A percentile compares a stretch with the other conserved stretches of the same genome.
phyloP scores from a whole-genome alignment of 2,113 vertebrate species.

The Gambusia affinis region DNA sequence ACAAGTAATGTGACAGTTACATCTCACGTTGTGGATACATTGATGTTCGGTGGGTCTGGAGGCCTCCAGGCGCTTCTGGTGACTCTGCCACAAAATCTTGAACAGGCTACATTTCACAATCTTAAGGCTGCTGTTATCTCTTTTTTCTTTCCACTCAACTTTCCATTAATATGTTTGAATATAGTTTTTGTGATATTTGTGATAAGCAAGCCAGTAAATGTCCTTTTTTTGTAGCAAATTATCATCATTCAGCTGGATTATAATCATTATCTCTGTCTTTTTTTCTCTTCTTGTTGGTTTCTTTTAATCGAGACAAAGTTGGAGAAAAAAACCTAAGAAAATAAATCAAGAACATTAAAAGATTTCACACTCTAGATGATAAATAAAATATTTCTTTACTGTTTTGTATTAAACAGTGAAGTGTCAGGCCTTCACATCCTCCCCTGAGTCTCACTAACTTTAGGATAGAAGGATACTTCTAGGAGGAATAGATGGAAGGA shows the following conservation, averaged over 20 bases:
- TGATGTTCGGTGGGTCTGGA: background rate
- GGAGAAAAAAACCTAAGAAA: background rate
- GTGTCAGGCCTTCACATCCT: constrained; percentile 45
- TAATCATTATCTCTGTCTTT: no score
- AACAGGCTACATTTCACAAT: background rate
- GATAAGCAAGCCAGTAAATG: no score
- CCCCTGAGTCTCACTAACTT: constrained; percentile 63
- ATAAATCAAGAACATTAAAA: background rate
- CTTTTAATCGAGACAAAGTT: background rate
- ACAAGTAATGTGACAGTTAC: background rate
- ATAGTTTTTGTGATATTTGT: no score
- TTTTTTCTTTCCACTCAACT: background rate
- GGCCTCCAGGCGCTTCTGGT: no score
- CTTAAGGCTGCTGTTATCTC: no score
- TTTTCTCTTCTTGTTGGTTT: background rate
- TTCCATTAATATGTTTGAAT: background rate
- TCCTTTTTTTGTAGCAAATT: no score
- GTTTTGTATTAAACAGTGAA: constrained; percentile 9
- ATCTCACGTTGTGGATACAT: background rate
- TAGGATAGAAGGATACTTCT: constrained; percentile 53
- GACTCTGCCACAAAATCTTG: background rate
- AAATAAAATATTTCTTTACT: background rate
- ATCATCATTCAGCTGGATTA: no score
- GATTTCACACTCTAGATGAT: background rate
- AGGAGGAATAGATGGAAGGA: constrained; percentile 35